Evolutionary conservation across 2,797 vertebrate species (phyloP).

Genomic region (Diplodus puntazzo): DNA sequence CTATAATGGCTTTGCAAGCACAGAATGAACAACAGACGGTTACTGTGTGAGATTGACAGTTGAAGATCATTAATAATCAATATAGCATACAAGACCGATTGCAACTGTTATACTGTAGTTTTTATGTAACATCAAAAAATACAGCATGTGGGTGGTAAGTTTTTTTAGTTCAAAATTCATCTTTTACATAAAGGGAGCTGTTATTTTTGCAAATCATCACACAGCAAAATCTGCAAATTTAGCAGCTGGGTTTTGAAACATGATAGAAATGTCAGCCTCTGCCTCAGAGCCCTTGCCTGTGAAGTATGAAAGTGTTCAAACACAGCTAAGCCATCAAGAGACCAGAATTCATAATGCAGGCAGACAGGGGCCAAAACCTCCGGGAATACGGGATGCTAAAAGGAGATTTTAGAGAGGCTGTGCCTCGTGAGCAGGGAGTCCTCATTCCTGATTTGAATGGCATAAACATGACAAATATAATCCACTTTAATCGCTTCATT

Average conservation of each 20-base stretch:
- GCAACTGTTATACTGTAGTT: neutral
- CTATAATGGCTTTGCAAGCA: conserved; percentile 56
- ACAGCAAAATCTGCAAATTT: conserved; percentile 64
- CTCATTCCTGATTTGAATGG: conserved; percentile 88
- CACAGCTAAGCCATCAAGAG: conserved; percentile 83
- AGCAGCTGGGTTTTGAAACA: conserved; percentile 49
- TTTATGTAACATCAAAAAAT: conserved; percentile 17
- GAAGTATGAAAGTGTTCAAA: conserved; percentile 86
- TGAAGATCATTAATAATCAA: conserved; percentile 4
- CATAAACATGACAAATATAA: conserved; percentile 86
- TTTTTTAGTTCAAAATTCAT: conserved; percentile 10
- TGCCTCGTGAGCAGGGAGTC: conserved; percentile 74
- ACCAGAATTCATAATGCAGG: conserved; percentile 71
- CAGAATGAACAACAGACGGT: conserved; percentile 48
- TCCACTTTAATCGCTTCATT: conserved; percentile 85
- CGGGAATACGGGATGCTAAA: conserved; percentile 71
- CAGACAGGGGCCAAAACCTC: conserved; percentile 74
- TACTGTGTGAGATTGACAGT: conserved; percentile 52
- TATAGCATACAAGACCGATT: conserved; percentile 8
- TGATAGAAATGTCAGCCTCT: conserved; percentile 63
- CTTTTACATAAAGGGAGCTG: conserved; percentile 13
- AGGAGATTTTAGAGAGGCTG: conserved; percentile 75
- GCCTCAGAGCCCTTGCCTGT: conserved; percentile 58
- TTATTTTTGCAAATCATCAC: conserved; percentile 56
- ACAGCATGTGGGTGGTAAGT: neutral